Percentiles rank a stretch among this genome's conserved stretches.
Evolutionary conservation across 2,113 vertebrate species (phyloP).

Genomic region (Halcyon senegalensis): DNA sequence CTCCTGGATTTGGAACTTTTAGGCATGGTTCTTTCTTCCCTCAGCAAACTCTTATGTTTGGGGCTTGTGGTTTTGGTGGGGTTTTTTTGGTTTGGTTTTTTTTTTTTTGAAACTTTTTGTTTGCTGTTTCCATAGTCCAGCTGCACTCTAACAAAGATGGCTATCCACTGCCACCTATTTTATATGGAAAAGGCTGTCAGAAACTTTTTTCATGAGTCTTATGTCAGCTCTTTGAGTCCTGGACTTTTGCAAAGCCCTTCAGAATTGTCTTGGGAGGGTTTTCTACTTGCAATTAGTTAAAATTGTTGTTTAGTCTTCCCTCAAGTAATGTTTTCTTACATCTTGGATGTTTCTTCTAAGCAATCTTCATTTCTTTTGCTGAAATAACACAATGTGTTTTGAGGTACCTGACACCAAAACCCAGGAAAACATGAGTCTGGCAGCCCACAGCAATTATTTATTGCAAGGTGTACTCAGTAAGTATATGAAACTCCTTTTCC

Average conservation of each 20-base stretch:
- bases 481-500: not conserved
- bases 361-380: not conserved
- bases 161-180: not conserved
- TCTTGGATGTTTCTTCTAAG: not conserved
- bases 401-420: not conserved
- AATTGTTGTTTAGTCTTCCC: not conserved
- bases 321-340: not conserved
- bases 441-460: not conserved
- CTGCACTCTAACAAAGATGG: not conserved
- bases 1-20: not conserved
- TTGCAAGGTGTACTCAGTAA: not conserved
- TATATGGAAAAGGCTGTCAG: not conserved
- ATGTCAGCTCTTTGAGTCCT: not conserved
- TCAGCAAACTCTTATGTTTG: not conserved
- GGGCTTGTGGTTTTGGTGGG: too few species aligned
- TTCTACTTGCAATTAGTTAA: not conserved
- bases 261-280: not conserved
- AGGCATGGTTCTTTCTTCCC: not conserved
- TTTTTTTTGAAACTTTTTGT: not conserved
- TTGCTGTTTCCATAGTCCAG: not conserved
- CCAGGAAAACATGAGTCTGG: not conserved
- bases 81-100: too few species aligned
- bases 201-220: not conserved
- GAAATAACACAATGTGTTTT: not conserved
- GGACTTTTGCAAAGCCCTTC: not conserved